Evolutionary conservation across 1,140 invertebrate genomes (phyloP).

Genomic region (Penaeus japonicus): DNA sequence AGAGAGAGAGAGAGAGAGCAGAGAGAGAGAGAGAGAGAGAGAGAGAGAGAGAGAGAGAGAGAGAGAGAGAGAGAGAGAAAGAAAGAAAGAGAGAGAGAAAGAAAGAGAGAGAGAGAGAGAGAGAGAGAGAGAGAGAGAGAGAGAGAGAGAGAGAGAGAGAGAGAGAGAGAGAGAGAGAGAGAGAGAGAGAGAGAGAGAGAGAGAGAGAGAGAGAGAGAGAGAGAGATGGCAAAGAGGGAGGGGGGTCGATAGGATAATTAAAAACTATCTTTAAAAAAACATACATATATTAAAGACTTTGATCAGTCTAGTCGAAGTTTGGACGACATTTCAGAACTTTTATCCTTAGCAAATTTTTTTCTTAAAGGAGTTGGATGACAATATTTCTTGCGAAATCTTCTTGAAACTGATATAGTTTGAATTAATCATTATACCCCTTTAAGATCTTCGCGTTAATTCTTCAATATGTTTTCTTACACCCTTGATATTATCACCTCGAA

Average conservation of each 20-base stretch:
- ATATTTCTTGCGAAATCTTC: no score
- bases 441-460: no score
- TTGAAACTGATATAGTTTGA: no score
- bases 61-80: not conserved
- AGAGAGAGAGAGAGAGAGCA: not conserved
- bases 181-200: not conserved
- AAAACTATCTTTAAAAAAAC: not conserved
- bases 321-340: no score
- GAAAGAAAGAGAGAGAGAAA: not conserved
- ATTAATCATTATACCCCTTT: no score
- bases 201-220: not conserved
- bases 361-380: no score
- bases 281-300: not conserved
- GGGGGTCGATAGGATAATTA: not conserved
- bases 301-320: no score
- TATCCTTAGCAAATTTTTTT: no score
- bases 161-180: not conserved
- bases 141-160: constrained; percentile 16
- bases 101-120: not conserved
- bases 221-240: not conserved
- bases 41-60: not conserved
- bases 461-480: no score
- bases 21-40: constrained; percentile 15
- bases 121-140: not conserved
- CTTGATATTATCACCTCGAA: no score